A percentile compares a stretch with the other conserved stretches of the same genome.
phyloP scores from a whole-genome alignment of 2,888 invertebrate genomes.

The Drosophila histrio region DNA sequence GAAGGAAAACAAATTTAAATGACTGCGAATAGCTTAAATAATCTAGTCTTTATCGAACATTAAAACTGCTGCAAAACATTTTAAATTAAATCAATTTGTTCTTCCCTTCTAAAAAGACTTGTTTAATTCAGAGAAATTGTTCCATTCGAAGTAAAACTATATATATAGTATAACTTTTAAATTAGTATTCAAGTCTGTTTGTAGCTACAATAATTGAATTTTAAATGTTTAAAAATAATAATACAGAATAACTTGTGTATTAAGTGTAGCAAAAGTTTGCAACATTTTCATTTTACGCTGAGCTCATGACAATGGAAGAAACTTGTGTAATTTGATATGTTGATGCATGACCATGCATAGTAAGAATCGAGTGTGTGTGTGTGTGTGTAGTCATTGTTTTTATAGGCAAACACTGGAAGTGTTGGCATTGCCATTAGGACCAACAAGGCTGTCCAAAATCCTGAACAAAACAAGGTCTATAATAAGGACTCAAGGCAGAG shows the following conservation, averaged over 20 bases:
- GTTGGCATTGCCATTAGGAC: slow-evolving; percentile 71
- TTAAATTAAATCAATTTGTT: not conserved
- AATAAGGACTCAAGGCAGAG: slow-evolving; percentile 28
- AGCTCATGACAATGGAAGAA: slow-evolving; percentile 29
- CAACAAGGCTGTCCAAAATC: slow-evolving; percentile 58
- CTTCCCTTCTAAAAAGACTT: too few relatives aligned
- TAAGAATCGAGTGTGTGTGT: slow-evolving; percentile 19
- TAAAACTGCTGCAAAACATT: not conserved
- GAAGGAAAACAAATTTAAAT: not conserved
- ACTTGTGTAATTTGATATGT: slow-evolving; percentile 62
- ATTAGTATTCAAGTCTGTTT: slow-evolving; percentile 1
- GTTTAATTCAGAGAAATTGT: not conserved
- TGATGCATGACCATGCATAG: slow-evolving; percentile 58
- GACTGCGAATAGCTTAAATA: not conserved
- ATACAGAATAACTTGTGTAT: slow-evolving; percentile 1
- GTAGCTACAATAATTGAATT: not conserved
- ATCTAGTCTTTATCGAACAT: not conserved
- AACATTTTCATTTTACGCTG: not conserved
- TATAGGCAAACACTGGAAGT: slow-evolving; percentile 56
- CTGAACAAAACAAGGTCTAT: slow-evolving; percentile 19
- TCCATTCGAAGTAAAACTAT: not conserved
- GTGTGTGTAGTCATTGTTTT: slow-evolving; percentile 54
- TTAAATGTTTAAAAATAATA: not conserved
- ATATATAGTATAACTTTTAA: too few relatives aligned
- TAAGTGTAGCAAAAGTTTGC: slow-evolving; percentile 4